A percentile compares a stretch with the other conserved stretches of the same genome.
These are phyloP conservation scores for Orycteropus afer DNA, from an alignment of 2,113 vertebrate genomes.

Conservation along the genomic window DNA sequence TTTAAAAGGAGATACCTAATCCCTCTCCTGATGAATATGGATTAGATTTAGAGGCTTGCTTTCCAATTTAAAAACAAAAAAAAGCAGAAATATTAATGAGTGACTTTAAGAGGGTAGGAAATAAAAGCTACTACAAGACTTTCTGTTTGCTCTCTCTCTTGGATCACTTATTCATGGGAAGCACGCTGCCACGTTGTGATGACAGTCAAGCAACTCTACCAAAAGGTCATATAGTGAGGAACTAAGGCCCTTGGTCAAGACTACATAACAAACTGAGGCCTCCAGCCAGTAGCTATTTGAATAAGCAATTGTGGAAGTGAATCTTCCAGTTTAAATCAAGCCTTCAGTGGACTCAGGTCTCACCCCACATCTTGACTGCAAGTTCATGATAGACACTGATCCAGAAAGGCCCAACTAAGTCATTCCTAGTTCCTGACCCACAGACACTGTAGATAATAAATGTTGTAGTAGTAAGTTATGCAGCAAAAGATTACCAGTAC, in stretches of 20 bases:
- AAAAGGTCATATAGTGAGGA: not conserved
- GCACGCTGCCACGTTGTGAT: not conserved
- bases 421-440: not conserved
- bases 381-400: not conserved
- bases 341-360: not conserved
- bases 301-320: not conserved
- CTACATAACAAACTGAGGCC: not conserved
- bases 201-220: not conserved
- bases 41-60: not conserved
- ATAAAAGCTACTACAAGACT: not conserved
- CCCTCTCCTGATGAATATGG: not conserved
- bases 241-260: not conserved
- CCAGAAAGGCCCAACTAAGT: not conserved
- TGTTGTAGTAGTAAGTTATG: not conserved
- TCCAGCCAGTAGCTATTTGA: not conserved
- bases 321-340: not conserved
- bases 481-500: not conserved
- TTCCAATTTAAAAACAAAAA: constrained; percentile 30
- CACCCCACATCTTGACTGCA: not conserved
- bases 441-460: not conserved
- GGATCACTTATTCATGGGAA: not conserved
- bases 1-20: not conserved
- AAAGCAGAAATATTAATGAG: not conserved
- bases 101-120: not conserved
- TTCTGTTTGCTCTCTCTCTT: not conserved